Conservation (phyloP, 2,113 vertebrate genomes). For the Myotis yumanensis region DNA sequence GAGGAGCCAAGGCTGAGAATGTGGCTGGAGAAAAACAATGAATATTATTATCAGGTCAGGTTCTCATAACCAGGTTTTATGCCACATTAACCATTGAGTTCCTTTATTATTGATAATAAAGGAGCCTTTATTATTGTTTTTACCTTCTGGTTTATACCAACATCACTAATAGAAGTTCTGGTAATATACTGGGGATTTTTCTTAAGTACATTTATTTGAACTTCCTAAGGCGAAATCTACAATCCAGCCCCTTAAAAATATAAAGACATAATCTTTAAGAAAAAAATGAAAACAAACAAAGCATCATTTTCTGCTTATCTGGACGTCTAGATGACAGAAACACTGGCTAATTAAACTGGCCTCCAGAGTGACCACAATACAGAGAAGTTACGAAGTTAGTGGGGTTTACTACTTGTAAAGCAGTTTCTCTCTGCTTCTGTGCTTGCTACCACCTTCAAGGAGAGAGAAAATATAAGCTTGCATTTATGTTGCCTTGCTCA, state of each 20-base stretch:
- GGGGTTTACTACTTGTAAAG: background rate
- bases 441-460: background rate
- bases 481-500: background rate
- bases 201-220: slow-evolving; percentile 43
- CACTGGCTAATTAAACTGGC: background rate
- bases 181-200: slow-evolving; percentile 15
- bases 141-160: slow-evolving; percentile 49
- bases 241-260: background rate
- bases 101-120: background rate
- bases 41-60: slow-evolving; percentile 65
- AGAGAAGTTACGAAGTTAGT: background rate
- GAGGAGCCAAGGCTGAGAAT: slow-evolving; percentile 35
- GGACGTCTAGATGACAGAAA: background rate
- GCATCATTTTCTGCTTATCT: background rate
- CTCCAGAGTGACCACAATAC: background rate
- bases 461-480: background rate
- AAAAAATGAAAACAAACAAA: background rate
- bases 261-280: background rate
- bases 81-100: slow-evolving; percentile 67
- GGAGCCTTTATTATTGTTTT: slow-evolving; percentile 12
- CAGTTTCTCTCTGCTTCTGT: background rate
- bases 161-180: slow-evolving; percentile 39
- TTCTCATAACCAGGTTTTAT: slow-evolving; percentile 66
- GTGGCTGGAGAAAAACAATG: slow-evolving; percentile 55
- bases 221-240: slow-evolving; percentile 15